Evolutionary conservation across 2,113 vertebrate genomes (phyloP).

Genomic region (Myotis lucifugus): DNA sequence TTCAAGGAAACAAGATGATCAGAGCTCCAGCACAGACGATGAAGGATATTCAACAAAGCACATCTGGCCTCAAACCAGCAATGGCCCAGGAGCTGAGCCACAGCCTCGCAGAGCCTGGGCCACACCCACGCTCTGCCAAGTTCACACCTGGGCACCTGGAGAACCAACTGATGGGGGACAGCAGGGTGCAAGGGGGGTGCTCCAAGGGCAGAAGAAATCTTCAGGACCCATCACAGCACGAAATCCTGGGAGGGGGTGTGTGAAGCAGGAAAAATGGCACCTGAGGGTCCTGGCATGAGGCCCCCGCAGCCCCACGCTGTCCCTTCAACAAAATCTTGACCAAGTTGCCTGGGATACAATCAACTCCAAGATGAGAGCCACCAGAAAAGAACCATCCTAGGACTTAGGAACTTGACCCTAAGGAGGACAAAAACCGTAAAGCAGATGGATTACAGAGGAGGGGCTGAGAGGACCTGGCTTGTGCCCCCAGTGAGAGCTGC

Average conservation of each 20-base stretch:
- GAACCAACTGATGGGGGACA: neutral
- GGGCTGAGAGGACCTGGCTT: neutral
- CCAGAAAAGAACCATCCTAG: neutral
- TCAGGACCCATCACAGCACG: neutral
- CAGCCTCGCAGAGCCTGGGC: fast-evolving
- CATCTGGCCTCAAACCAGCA: neutral
- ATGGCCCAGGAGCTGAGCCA: too few relatives aligned
- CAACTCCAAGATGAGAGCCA: neutral
- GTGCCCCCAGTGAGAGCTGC: neutral
- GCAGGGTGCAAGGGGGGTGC: too few relatives aligned
- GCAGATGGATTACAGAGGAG: neutral
- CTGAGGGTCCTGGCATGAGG: fast-evolving
- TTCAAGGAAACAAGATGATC: neutral
- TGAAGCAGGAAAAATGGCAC: neutral
- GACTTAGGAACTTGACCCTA: neutral
- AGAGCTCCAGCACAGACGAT: neutral
- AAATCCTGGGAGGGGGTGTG: fast-evolving
- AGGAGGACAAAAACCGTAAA: neutral
- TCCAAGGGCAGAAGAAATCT: neutral
- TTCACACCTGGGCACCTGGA: neutral
- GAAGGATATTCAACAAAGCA: fast-evolving
- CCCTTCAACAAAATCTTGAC: fast-evolving
- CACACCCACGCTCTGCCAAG: neutral
- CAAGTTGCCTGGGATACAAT: neutral
- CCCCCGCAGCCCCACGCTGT: neutral